Conservation (phyloP, 2,797 vertebrate genomes). For the Thalassophryne amazonica region DNA sequence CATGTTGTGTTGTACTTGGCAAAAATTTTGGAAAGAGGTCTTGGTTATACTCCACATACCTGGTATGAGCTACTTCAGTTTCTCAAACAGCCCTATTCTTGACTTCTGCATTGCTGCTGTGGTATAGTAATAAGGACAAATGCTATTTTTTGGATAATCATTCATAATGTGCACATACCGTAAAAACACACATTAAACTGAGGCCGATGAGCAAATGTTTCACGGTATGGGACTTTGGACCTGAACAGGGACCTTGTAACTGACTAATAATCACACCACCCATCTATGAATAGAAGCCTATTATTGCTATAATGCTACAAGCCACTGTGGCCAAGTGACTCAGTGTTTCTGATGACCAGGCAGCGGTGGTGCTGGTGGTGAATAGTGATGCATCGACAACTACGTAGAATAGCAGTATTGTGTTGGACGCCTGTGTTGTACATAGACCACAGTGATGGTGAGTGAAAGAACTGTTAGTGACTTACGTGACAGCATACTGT, state of each 20-base stretch:
- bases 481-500: constrained; percentile 98
- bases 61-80: constrained; percentile 32
- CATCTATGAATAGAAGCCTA: constrained; percentile 67
- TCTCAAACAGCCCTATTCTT: constrained; percentile 20
- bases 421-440: constrained; percentile 40
- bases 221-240: constrained; percentile 35
- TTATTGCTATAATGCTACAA: constrained; percentile 39
- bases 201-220: constrained; percentile 34
- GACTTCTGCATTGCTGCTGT: constrained; percentile 19
- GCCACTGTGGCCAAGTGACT: constrained; percentile 59
- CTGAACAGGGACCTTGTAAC: constrained; percentile 51
- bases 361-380: constrained; percentile 14
- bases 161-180: constrained; percentile 57
- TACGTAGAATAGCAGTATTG: constrained; percentile 64
- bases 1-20: constrained; percentile 40
- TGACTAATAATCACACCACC: constrained; percentile 63
- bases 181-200: constrained; percentile 52
- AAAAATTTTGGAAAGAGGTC: constrained; percentile 27
- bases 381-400: constrained; percentile 45
- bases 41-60: constrained; percentile 18
- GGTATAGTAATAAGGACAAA: constrained; percentile 27
- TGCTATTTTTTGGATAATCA: constrained; percentile 42
- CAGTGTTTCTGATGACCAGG: constrained; percentile 54
- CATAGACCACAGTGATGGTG: constrained; percentile 7
- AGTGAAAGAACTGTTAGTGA: constrained; percentile 48